These are phyloP conservation scores for Villa cingulata DNA, from an alignment of 2,888 invertebrate species.

Conservation along the genomic window DNA sequence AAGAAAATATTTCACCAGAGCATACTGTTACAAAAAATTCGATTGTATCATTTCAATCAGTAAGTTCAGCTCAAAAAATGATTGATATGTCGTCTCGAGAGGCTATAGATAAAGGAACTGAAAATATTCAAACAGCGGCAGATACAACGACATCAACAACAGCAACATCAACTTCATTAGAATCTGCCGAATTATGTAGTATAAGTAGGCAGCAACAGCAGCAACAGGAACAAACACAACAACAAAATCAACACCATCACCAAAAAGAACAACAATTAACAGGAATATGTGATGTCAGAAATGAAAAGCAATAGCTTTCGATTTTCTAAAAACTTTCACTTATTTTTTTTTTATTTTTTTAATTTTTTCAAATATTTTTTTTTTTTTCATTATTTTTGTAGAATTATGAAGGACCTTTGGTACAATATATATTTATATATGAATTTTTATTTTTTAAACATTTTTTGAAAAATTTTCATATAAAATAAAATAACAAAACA, in stretches of 20 bases:
- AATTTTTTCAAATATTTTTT: no score
- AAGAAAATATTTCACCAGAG: constrained; percentile 50
- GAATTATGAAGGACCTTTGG: neutral
- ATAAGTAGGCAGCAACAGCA: neutral
- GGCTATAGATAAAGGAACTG: no score
- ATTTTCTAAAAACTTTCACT: neutral
- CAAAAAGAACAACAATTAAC: neutral
- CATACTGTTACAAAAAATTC: constrained; percentile 36
- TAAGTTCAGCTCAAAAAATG: neutral
- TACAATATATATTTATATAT: neutral
- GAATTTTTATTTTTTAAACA: neutral
- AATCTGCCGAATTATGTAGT: neutral
- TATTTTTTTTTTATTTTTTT: no score
- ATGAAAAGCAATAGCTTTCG: neutral
- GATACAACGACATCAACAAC: neutral
- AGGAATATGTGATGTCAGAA: neutral
- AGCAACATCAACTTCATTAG: neutral
- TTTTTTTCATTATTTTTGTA: no score
- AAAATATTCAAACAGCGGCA: no score
- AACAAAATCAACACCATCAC: neutral
- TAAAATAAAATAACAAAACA: neutral
- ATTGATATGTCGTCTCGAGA: neutral
- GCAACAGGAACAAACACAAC: neutral
- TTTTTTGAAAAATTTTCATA: neutral
- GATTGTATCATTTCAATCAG: constrained; percentile 1